Base-by-base conservation (phyloP, 2,888 invertebrate species). In the Drosophila mettleri region DNA sequence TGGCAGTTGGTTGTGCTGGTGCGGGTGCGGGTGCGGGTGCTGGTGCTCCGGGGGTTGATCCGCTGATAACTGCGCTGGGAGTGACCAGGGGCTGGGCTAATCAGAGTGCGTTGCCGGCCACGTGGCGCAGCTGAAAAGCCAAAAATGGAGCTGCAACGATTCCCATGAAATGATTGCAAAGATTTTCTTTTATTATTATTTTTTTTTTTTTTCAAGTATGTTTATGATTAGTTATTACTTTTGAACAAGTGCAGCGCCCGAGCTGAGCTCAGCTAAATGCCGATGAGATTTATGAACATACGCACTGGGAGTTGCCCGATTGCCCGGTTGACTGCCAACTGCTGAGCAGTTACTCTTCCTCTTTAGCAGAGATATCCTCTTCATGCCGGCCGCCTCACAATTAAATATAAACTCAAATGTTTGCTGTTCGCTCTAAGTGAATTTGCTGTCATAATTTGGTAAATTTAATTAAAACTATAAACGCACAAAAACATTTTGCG, bases 41-140 rank as follows among this genome's bases (percentile, higher is more conserved):
- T 49, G 58, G 43, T 36, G 69, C 33, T 62, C 59, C 68, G 45
- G 41, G 59, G 66, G 77, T 59, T 59, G 51, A 51, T 49, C 54
- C 57, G 53, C 20, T 62, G 61, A 68, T 74, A 69, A 46, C 69
- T 62, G 41, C 14, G 18, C n/a, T 31, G 34, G 48, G 49, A 10
- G 31, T 34, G 51, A 36, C 41, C 43, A 45, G 46, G 59, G 60
- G n/a, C 69, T 75, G 51, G 57, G 68, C 87, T 91, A 90, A 90
- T 91, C 91, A 90, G 76, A 87, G 80, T 79, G 90, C 89, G 83
- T 84, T 64, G 74, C 39, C 62, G 78, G 84, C 68, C 90, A 89
- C 91, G 90, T 90, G 90, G 71, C 90, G 45, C 38, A 69, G 55
- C 59, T 34, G 57, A 66, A 64, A 62, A 60, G 66, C 18, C 57